phyloP scores from a whole-genome alignment of 1,140 invertebrate species.

The Capitella teleta region DNA sequence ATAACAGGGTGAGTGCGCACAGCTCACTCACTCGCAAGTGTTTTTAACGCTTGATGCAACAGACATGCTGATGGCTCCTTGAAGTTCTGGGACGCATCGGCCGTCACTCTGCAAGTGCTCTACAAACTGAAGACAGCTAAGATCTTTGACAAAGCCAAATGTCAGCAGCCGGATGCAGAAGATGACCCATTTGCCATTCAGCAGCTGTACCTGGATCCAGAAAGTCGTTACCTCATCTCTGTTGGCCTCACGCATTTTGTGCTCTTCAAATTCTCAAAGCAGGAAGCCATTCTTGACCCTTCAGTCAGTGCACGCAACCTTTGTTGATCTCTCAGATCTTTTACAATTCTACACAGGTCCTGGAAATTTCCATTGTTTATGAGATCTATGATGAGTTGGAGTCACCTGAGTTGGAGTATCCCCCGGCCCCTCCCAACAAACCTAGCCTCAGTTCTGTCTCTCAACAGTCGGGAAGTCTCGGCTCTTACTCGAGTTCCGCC shows the following conservation, averaged over 20 bases:
- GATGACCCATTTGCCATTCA: conserved; percentile 91
- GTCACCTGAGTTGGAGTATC: conserved; percentile 61
- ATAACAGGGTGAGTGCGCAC: conserved; percentile 59
- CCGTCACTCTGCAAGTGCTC: conserved; percentile 66
- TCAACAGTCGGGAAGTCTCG: conserved; percentile 44
- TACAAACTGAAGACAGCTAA: conserved; percentile 97
- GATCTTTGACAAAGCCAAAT: conserved; percentile 58
- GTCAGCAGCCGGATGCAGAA: conserved; percentile 39
- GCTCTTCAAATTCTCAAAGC: conserved; percentile 88
- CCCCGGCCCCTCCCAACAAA: conserved; percentile 45
- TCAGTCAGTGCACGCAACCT: conserved; percentile 57
- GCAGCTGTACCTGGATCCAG: conserved; percentile 79
- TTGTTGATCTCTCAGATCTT: no score
- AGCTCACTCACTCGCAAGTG: no score
- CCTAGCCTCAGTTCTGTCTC: conserved; percentile 24
- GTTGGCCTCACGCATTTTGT: conserved; percentile 87
- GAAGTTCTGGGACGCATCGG: conserved; percentile 96
- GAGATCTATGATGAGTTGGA: conserved; percentile 69
- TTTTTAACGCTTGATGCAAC: no score
- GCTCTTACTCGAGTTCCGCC: conserved; percentile 37
- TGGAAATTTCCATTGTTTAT: conserved; percentile 79
- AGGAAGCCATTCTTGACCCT: conserved; percentile 72
- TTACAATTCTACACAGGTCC: no score
- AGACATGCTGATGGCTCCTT: conserved; percentile 92
- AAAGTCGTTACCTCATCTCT: conserved; percentile 77